Percentiles rank a stretch among this genome's conserved stretches.
Evolutionary conservation across 1,140 invertebrate genomes (phyloP).

Genomic region (Heliconius hermathena): DNA sequence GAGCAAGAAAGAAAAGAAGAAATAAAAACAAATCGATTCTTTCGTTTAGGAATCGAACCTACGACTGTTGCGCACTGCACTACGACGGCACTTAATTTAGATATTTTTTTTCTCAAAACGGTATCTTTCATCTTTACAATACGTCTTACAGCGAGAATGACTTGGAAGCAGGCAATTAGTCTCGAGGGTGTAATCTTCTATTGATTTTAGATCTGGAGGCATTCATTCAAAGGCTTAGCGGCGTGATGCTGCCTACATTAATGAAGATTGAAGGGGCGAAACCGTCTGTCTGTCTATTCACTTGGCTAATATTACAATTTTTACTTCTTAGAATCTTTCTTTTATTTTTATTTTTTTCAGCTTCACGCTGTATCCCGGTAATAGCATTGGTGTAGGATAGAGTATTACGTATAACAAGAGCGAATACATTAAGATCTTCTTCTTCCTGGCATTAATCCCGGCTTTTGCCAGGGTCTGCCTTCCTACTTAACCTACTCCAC

Average conservation of each 20-base stretch:
- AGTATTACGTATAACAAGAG: too few species aligned
- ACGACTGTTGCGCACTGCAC: too few species aligned
- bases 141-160: slow-evolving; percentile 20
- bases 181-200: slow-evolving; percentile 42
- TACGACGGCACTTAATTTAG: not conserved
- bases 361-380: too few species aligned
- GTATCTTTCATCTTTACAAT: not conserved
- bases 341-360: not conserved
- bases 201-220: slow-evolving; percentile 42
- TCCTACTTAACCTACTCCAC: too few species aligned
- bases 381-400: too few species aligned
- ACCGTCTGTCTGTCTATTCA: not conserved
- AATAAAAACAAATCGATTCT: too few species aligned
- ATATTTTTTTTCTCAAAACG: not conserved
- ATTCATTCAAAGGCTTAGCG: slow-evolving; percentile 40
- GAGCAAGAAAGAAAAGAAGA: too few species aligned
- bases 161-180: slow-evolving; percentile 39
- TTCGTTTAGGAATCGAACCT: too few species aligned
- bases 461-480: too few species aligned
- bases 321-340: not conserved
- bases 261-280: slow-evolving; percentile 34
- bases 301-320: not conserved
- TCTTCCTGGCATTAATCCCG: too few species aligned
- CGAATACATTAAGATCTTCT: too few species aligned
- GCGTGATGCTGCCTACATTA: slow-evolving; percentile 36